phyloP scores from a whole-genome alignment of 2,888 invertebrate species.

The Camptogramma bilineatum region DNA sequence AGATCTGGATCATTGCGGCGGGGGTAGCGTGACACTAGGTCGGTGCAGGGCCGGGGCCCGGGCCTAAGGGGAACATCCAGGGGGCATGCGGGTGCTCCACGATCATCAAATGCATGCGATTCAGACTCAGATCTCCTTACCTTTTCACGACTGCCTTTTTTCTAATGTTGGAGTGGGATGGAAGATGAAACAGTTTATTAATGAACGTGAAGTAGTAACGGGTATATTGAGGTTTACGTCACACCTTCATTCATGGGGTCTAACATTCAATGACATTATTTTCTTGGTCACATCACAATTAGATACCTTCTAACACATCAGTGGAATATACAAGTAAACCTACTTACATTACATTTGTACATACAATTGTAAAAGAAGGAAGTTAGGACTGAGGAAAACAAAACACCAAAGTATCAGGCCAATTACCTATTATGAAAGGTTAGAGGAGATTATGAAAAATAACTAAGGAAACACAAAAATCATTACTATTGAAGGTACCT shows the following conservation, averaged over 20 bases:
- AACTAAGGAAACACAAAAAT: too few species aligned
- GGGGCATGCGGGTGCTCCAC: slow-evolving; percentile 80
- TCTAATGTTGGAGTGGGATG: slow-evolving; percentile 87
- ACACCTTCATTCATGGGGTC: slow-evolving; percentile 23
- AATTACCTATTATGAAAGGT: background rate
- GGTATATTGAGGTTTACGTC: slow-evolving; percentile 8
- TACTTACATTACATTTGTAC: too few species aligned
- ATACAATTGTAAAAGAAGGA: background rate
- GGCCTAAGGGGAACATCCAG: slow-evolving; percentile 59
- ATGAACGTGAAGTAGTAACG: slow-evolving; percentile 68
- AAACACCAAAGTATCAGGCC: background rate
- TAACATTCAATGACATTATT: slow-evolving; percentile 7
- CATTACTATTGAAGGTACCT: too few species aligned
- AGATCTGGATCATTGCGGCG: slow-evolving; percentile 55
- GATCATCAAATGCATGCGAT: slow-evolving; percentile 71
- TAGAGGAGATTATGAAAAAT: too few species aligned
- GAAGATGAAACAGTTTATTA: slow-evolving; percentile 84
- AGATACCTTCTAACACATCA: background rate
- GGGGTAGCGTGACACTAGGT: slow-evolving; percentile 43
- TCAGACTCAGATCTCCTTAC: slow-evolving; percentile 85
- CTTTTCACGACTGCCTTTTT: slow-evolving; percentile 95
- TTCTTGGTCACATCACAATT: slow-evolving; percentile 12
- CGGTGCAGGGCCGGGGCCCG: slow-evolving; percentile 41
- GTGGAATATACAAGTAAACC: slow-evolving; percentile 7
- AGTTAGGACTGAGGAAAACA: background rate